Conservation (phyloP, 2,113 vertebrate genomes). For the Ursus arctos region DNA sequence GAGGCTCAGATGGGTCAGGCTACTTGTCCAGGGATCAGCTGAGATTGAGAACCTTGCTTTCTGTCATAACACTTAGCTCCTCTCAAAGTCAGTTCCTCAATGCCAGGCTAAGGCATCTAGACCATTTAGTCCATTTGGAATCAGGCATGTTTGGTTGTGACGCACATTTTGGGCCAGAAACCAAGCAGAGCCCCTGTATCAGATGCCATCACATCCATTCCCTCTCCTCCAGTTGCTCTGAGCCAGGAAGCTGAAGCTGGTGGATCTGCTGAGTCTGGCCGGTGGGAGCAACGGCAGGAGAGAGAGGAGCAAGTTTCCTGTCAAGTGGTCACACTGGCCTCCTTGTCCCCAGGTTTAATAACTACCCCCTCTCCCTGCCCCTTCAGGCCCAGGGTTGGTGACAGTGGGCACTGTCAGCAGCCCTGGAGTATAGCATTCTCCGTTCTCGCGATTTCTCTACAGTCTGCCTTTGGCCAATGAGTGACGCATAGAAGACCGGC, state of each 20-base stretch:
- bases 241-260: neutral
- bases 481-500: neutral
- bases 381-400: neutral
- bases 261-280: neutral
- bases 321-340: neutral
- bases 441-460: neutral
- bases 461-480: neutral
- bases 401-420: neutral
- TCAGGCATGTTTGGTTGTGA: neutral
- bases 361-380: neutral
- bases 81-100: neutral
- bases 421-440: neutral
- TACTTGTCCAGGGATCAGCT: neutral
- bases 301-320: neutral
- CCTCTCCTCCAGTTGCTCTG: neutral
- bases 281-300: neutral
- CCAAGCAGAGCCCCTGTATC: neutral
- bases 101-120: neutral
- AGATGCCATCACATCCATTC: neutral
- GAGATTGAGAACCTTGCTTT: neutral
- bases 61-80: neutral
- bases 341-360: neutral
- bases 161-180: neutral
- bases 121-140: too few relatives aligned
- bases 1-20: neutral